These are phyloP conservation scores for Puntigrus tetrazona DNA, from an alignment of 2,113 vertebrate genomes.

Conservation along the genomic window DNA sequence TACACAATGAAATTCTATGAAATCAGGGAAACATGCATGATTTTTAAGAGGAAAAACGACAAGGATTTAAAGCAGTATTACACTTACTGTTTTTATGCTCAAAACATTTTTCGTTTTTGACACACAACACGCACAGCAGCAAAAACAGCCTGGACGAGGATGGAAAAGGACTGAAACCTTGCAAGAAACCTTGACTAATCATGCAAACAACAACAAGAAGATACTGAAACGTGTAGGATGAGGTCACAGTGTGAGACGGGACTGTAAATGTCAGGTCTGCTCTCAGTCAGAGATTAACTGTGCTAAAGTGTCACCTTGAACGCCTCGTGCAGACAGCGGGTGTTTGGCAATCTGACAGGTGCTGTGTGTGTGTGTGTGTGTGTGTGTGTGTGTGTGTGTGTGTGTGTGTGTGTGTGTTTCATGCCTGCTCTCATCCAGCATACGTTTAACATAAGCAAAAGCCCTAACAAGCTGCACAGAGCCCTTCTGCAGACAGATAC, in stretches of 20 bases:
- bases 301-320: slow-evolving; percentile 39
- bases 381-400: neutral
- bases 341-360: slow-evolving; percentile 58
- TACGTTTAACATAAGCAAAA: neutral
- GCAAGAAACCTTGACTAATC: neutral
- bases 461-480: neutral
- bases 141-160: neutral
- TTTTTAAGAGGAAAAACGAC: too few species aligned
- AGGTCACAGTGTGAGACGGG: neutral
- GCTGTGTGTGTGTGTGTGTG: slow-evolving; percentile 21
- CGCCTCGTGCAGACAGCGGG: slow-evolving; percentile 3
- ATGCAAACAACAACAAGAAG: neutral
- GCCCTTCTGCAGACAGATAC: neutral
- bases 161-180: neutral
- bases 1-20: too few species aligned
- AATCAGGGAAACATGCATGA: too few species aligned
- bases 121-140: neutral
- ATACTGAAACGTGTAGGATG: neutral
- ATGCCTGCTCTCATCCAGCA: neutral
- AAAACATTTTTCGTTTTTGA: too few species aligned
- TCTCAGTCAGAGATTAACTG: neutral
- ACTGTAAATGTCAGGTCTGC: neutral
- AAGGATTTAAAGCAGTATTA: too few species aligned
- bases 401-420: slow-evolving; percentile 7
- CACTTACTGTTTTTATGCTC: too few species aligned